A percentile compares a stretch with the other conserved stretches of the same genome.
Conservation (phyloP, 2,797 vertebrate genomes). For the Okamejei kenojei region DNA sequence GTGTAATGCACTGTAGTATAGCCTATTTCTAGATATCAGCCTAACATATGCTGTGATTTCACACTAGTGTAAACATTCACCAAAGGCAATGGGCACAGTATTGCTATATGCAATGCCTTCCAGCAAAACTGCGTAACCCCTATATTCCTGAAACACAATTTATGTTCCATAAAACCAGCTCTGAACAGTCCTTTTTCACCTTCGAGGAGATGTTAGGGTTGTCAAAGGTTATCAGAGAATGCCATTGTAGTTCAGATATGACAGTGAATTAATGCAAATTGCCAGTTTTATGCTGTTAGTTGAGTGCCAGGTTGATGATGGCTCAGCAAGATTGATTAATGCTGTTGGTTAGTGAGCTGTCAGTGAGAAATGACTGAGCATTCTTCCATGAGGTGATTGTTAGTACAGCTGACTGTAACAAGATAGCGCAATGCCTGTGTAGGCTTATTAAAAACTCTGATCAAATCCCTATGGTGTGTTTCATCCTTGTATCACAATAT, state of each 20-base stretch:
- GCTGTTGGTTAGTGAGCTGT: slow-evolving; percentile 41
- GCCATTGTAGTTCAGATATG: slow-evolving; percentile 8
- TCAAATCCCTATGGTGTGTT: neutral
- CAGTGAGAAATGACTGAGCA: slow-evolving; percentile 42
- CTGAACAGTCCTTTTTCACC: slow-evolving; percentile 25
- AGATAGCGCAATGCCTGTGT: slow-evolving; percentile 47
- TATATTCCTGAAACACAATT: slow-evolving; percentile 6
- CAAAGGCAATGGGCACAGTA: neutral
- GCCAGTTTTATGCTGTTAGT: slow-evolving; percentile 42
- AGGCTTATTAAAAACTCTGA: slow-evolving; percentile 52
- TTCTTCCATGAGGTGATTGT: slow-evolving; percentile 45
- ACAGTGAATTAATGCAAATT: slow-evolving; percentile 33
- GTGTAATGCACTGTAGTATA: neutral
- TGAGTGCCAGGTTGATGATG: slow-evolving; percentile 40
- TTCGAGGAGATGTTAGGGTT: neutral
- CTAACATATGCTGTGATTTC: neutral
- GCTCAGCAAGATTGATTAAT: slow-evolving; percentile 42
- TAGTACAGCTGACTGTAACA: slow-evolving; percentile 46
- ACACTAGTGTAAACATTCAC: neutral
- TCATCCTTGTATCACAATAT: slow-evolving; percentile 13
- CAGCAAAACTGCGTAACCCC: neutral
- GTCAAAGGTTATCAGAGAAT: slow-evolving; percentile 15
- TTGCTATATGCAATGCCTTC: neutral
- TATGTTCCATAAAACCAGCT: neutral
- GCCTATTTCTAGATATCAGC: neutral